Evolutionary conservation across 2,797 vertebrate species (phyloP).

Genomic region (Neomorphus geoffroyi): DNA sequence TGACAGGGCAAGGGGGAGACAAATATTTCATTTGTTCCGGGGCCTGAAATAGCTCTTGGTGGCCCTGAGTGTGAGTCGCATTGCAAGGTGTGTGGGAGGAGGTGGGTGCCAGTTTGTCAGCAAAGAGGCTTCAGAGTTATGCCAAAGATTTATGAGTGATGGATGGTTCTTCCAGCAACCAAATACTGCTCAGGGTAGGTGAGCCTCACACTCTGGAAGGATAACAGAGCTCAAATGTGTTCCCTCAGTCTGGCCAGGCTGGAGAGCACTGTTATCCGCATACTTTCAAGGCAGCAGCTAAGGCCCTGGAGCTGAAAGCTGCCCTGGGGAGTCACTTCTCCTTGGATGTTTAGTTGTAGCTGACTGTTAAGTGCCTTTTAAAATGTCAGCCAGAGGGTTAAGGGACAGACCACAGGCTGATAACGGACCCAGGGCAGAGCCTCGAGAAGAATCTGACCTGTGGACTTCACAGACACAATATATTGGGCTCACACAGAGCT

Average conservation of each 20-base stretch:
- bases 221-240: background rate
- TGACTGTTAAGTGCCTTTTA: background rate
- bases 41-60: constrained; percentile 54
- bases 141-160: constrained; percentile 35
- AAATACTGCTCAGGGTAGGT: background rate
- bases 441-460: background rate
- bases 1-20: constrained; percentile 36
- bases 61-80: constrained; percentile 7
- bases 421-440: background rate
- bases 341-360: background rate
- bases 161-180: constrained; percentile 1
- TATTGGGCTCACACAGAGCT: background rate
- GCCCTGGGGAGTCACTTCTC: background rate
- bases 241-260: background rate
- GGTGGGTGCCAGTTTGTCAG: constrained; percentile 57
- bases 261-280: background rate
- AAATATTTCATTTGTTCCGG: constrained; percentile 53
- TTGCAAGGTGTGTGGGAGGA: background rate
- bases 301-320: background rate
- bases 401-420: background rate
- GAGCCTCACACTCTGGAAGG: background rate
- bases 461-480: background rate
- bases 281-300: background rate
- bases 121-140: constrained; percentile 40
- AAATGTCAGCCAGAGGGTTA: background rate